A percentile compares a stretch with the other conserved stretches of the same genome.
Conservation (phyloP, 2,797 vertebrate species). For the Hippoglossus hippoglossus region DNA sequence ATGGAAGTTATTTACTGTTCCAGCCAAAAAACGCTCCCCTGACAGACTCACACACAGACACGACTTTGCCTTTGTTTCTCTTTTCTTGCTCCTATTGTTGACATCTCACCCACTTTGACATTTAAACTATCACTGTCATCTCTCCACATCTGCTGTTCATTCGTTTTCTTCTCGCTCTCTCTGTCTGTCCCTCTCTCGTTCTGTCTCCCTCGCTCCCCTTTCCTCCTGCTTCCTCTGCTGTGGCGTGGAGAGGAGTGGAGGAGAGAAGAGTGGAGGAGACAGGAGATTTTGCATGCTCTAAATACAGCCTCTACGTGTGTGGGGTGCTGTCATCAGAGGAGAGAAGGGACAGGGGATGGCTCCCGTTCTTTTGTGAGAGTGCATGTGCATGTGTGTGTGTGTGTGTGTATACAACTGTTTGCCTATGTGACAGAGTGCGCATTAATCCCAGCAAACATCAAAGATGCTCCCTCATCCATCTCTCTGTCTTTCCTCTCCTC, state of each 20-base stretch:
- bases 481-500: slow-evolving; percentile 55
- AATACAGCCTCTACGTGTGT: slow-evolving; percentile 80
- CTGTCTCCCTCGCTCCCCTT: slow-evolving; percentile 11
- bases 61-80: slow-evolving; percentile 24
- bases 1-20: slow-evolving; percentile 71
- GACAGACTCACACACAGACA: neutral
- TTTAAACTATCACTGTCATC: slow-evolving; percentile 66
- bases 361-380: slow-evolving; percentile 58
- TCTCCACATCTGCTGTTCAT: slow-evolving; percentile 56
- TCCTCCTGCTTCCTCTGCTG: slow-evolving; percentile 52
- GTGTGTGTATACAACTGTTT: slow-evolving; percentile 40
- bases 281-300: slow-evolving; percentile 86
- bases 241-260: slow-evolving; percentile 59
- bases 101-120: slow-evolving; percentile 59
- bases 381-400: slow-evolving; percentile 14
- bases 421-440: slow-evolving; percentile 43
- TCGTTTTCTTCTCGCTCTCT: slow-evolving; percentile 30
- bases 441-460: slow-evolving; percentile 74
- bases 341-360: slow-evolving; percentile 66
- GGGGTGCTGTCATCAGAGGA: slow-evolving; percentile 75
- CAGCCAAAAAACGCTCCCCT: slow-evolving; percentile 18
- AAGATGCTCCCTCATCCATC: slow-evolving; percentile 69
- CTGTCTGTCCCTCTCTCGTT: slow-evolving; percentile 29
- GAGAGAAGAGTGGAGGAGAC: slow-evolving; percentile 79
- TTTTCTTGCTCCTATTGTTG: slow-evolving; percentile 47